phyloP scores from a whole-genome alignment of 2,797 vertebrate genomes.

The Glossophaga mutica region DNA sequence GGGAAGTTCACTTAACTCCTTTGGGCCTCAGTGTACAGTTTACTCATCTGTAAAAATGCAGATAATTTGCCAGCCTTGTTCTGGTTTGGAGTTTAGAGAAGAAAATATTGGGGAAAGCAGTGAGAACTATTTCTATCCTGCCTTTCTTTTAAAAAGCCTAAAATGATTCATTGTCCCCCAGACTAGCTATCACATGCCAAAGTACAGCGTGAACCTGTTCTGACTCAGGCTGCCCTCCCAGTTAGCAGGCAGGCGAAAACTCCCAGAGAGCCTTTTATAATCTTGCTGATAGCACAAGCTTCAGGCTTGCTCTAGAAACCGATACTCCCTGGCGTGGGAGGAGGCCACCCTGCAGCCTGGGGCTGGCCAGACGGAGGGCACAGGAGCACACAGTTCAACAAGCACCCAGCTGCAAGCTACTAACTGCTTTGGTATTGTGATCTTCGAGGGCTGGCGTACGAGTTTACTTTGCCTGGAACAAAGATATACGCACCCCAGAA shows the following conservation, averaged over 20 bases:
- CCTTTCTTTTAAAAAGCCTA: conserved; percentile 8
- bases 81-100: background rate
- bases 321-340: background rate
- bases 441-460: background rate
- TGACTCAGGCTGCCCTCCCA: background rate
- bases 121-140: background rate
- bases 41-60: background rate
- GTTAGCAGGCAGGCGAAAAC: conserved; percentile 34
- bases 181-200: background rate
- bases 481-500: background rate
- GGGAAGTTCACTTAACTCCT: background rate
- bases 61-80: background rate
- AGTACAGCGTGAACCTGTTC: conserved; percentile 16
- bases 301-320: conserved; percentile 25
- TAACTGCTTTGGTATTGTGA: background rate
- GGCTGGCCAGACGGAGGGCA: background rate
- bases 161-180: conserved; percentile 28
- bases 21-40: background rate
- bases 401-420: background rate
- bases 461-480: background rate
- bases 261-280: conserved; percentile 22
- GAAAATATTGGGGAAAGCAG: background rate
- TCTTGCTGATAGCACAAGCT: conserved; percentile 30
- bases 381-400: background rate
- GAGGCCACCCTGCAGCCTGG: background rate